Percentiles rank a stretch among this genome's conserved stretches.
Evolutionary conservation across 1,140 invertebrate genomes (phyloP).

Genomic region (Cotesia vestalis): DNA sequence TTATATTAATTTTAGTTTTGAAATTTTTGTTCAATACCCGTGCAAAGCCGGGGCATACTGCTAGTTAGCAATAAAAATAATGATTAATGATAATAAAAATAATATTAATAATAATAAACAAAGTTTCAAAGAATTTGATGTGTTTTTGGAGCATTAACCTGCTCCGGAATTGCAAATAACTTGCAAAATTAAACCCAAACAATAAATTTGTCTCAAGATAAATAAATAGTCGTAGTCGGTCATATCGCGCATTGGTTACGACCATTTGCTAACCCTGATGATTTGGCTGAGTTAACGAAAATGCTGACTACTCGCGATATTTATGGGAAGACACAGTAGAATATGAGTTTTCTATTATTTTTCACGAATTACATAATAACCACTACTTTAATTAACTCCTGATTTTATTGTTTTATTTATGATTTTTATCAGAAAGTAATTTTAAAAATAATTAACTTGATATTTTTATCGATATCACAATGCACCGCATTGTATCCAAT

Average conservation of each 20-base stretch:
- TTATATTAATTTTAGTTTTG: too few relatives aligned
- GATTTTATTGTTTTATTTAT: neutral
- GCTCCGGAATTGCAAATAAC: neutral
- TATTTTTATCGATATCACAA: too few relatives aligned
- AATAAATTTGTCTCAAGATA: slow-evolving; percentile 22
- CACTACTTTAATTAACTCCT: slow-evolving; percentile 3
- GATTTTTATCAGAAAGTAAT: neutral
- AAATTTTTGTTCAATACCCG: too few relatives aligned
- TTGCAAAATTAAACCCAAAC: slow-evolving; percentile 26
- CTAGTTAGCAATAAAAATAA: too few relatives aligned
- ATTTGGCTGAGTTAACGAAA: neutral
- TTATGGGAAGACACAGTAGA: slow-evolving; percentile 7
- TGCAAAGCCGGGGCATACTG: too few relatives aligned
- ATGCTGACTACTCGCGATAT: slow-evolving; percentile 4
- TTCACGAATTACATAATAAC: too few relatives aligned
- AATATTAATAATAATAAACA: too few relatives aligned
- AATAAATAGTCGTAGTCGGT: slow-evolving; percentile 6
- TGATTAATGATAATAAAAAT: too few relatives aligned
- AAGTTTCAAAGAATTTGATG: neutral
- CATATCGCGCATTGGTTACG: neutral
- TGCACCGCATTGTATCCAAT: too few relatives aligned
- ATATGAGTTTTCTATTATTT: too few relatives aligned
- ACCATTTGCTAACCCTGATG: neutral
- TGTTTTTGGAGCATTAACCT: neutral
- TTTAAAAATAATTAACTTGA: neutral